Percentiles rank a stretch among this genome's conserved stretches.
phyloP scores from a whole-genome alignment of 2,888 invertebrate species.

The Leptopilina drosophilae region DNA sequence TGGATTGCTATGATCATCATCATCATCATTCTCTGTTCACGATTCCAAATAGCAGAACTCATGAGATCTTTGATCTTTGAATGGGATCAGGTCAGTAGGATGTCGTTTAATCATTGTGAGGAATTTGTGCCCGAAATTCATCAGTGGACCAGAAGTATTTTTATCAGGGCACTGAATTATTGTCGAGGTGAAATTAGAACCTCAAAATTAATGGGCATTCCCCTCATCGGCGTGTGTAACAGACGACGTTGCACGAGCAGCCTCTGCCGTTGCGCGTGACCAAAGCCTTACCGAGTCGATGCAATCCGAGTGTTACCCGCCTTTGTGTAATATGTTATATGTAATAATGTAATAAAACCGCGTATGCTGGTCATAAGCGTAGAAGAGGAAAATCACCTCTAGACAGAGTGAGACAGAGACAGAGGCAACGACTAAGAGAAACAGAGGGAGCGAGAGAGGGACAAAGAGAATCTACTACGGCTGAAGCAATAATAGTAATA shows the following conservation, averaged over 20 bases:
- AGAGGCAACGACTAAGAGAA: background rate
- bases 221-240: conserved; percentile 30
- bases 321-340: conserved; percentile 36
- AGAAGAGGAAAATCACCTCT: background rate
- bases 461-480: conserved; percentile 25
- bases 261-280: conserved; percentile 47
- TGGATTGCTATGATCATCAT: conserved; percentile 16
- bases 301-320: conserved; percentile 44
- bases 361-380: background rate
- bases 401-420: background rate
- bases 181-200: conserved; percentile 31
- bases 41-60: background rate
- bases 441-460: too few relatives aligned
- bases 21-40: conserved; percentile 7
- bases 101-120: conserved; percentile 11
- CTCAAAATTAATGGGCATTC: conserved; percentile 32
- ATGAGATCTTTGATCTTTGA: background rate
- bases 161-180: conserved; percentile 12
- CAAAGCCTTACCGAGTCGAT: conserved; percentile 47
- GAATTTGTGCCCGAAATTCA: conserved; percentile 9
- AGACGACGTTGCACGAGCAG: conserved; percentile 39
- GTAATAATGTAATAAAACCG: conserved; percentile 11
- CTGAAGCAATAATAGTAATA: conserved; percentile 36
- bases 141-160: conserved; percentile 28
- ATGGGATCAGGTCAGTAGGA: conserved; percentile 17